Evolutionary conservation across 2,113 vertebrate genomes (phyloP), one percentile per base, ranked within the genome.

Genomic region (Alligator mississippiensis): DNA sequence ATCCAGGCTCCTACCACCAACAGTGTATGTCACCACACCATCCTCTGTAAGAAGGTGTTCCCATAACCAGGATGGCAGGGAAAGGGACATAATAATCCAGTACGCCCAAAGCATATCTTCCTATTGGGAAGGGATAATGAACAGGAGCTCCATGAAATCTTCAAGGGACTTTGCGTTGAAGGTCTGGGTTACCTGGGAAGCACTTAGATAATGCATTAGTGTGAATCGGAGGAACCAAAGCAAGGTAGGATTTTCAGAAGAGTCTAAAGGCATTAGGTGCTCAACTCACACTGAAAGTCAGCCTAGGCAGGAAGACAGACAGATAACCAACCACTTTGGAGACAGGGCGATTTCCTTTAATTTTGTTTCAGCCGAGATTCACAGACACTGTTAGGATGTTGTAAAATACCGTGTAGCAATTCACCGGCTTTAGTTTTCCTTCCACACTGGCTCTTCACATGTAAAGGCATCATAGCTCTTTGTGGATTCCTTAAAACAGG

Each of bases 221-320:
- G 8, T 57, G n/a, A 85, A 72, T 0, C 60, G 5, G 12, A 0
- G 0, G 22, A 57, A 78, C 59, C 79, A 77, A 38, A 11, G 70
- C 30, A 76, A 64, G 24, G n/a, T 77, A 17, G 62, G 10, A 18
- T 95, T 28, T 22, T 72, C 75, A 82, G 24, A 82, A 38, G 62
- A 61, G 14, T 47, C 28, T 79, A 30, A 62, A 58, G 64, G 54
- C 4, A 63, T 64, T 11, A 0, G 10, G n/a, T 47, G 59, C 77
- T n/a, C 21, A 16, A 59, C 28, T 60, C 57, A 11, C 24, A 17
- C 19, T 38, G 59, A 16, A 62, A 18, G 24, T 47, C 59, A 61
- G 77, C 14, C 9, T 62, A 79, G n/a, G 10, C 34, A 34, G 60
- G 25, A 3, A 61, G 59, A 47, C 15, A 34, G 34, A 47, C 21